These are phyloP conservation scores for Torymus texanus DNA, from an alignment of 2,888 invertebrate genomes.

Conservation along the genomic window DNA sequence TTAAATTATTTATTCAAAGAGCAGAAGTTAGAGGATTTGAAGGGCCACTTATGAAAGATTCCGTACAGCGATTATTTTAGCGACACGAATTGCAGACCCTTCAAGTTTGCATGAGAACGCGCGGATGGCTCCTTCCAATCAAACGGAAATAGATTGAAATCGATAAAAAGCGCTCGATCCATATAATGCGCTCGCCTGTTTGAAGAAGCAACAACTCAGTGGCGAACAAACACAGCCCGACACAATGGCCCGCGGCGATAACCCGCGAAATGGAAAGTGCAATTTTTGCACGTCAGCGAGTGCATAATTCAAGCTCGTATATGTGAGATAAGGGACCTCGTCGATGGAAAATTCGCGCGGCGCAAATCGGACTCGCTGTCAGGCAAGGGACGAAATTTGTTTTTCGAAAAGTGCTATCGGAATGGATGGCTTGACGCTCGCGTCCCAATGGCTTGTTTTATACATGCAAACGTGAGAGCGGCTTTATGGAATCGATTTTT, in stretches of 20 bases:
- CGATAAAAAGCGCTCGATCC: no score
- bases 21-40: no score
- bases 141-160: no score
- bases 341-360: conserved; percentile 18
- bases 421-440: background rate
- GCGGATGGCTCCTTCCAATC: no score
- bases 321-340: conserved; percentile 11
- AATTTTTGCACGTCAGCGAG: conserved; percentile 4
- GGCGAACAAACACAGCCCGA: no score
- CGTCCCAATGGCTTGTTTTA: background rate
- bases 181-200: background rate
- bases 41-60: no score
- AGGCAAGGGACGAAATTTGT: background rate
- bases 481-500: conserved; percentile 17
- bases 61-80: no score
- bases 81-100: no score
- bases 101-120: no score
- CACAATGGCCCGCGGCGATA: background rate
- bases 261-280: conserved; percentile 3
- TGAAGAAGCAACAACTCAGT: background rate
- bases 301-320: background rate
- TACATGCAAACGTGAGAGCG: background rate
- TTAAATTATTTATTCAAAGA: no score
- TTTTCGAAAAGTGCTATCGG: background rate
- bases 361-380: conserved; percentile 1